Percentiles rank a stretch among this genome's conserved stretches.
phyloP scores from a whole-genome alignment of 2,113 vertebrate genomes.

The Brevimyrus niger region DNA sequence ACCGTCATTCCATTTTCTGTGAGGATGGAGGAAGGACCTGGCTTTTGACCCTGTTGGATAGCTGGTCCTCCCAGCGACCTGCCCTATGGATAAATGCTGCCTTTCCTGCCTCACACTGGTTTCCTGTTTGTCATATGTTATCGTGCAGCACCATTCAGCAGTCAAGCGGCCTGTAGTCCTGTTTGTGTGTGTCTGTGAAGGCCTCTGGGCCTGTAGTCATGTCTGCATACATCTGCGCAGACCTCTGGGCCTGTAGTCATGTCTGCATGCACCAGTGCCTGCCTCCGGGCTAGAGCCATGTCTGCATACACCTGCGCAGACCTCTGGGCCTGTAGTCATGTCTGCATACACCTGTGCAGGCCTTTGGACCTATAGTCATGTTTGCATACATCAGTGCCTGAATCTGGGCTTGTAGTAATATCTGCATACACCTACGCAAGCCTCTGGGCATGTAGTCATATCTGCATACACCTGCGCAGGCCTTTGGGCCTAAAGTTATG shows the following conservation, averaged over 20 bases:
- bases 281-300: background rate
- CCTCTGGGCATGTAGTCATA: too few species aligned
- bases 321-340: background rate
- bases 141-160: background rate
- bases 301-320: fast-evolving
- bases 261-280: background rate
- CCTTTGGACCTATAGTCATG: background rate
- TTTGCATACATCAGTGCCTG: background rate
- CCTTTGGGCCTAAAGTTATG: background rate
- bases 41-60: background rate
- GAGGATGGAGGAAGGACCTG: background rate
- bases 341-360: background rate
- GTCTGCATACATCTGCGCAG: background rate
- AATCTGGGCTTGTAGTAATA: background rate
- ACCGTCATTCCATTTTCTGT: background rate
- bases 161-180: background rate
- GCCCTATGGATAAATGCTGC: background rate
- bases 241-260: background rate
- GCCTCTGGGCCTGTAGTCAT: background rate
- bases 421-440: background rate
- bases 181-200: background rate
- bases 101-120: background rate
- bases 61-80: background rate
- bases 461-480: background rate
- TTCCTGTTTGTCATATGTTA: background rate